Evolutionary conservation across 2,113 vertebrate species (phyloP).

Genomic region (Lagopus muta): DNA sequence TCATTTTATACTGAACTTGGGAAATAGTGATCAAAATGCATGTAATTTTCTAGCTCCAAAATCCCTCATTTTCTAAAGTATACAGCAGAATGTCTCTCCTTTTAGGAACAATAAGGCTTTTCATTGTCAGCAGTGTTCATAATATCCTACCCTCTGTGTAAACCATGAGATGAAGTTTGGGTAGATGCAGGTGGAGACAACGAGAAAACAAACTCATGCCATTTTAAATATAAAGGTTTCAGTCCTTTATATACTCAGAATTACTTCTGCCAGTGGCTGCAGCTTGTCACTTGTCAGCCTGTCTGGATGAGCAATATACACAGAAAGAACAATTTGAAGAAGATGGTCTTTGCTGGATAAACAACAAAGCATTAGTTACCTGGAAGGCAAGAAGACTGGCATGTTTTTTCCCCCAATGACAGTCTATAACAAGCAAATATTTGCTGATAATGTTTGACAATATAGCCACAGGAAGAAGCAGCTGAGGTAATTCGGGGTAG

Average conservation of each 20-base stretch:
- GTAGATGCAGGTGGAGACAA: conserved; percentile 33
- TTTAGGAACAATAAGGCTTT: not conserved
- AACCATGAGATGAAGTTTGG: not conserved
- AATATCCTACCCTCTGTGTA: not conserved
- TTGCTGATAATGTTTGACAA: conserved; percentile 68
- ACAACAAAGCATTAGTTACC: conserved; percentile 52
- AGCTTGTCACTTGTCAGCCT: conserved; percentile 59
- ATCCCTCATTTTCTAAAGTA: not conserved
- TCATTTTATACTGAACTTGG: not conserved
- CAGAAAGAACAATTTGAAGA: conserved; percentile 21
- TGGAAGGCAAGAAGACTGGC: conserved; percentile 55
- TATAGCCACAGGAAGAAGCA: conserved; percentile 60
- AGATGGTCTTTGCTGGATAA: conserved; percentile 21
- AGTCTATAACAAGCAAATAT: conserved; percentile 68
- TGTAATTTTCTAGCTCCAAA: not conserved
- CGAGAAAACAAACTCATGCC: conserved; percentile 28
- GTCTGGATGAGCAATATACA: conserved; percentile 53
- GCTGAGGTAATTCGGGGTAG: conserved; percentile 45
- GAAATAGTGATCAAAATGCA: not conserved
- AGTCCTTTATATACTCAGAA: conserved; percentile 36
- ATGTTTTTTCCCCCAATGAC: conserved; percentile 54
- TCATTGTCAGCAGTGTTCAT: not conserved
- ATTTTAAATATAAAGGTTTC: conserved; percentile 50
- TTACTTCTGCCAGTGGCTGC: conserved; percentile 47
- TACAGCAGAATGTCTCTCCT: not conserved